phyloP scores from a whole-genome alignment of 2,113 vertebrate genomes.

The Excalfactoria chinensis region DNA sequence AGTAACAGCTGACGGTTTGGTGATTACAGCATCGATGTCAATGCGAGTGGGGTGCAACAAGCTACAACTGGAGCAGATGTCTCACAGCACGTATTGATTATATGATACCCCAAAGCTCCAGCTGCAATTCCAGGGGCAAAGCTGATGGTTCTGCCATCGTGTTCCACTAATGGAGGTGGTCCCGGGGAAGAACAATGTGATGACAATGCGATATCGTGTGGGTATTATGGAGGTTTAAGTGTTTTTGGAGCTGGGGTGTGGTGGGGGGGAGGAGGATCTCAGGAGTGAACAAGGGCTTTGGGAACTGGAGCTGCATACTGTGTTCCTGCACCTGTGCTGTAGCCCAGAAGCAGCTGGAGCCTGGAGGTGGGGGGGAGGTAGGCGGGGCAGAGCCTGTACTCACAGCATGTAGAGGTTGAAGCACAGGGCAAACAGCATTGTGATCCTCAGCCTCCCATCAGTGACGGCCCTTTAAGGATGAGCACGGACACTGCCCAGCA shows the following conservation, averaged over 20 bases:
- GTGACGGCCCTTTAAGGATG: constrained; percentile 60
- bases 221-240: not conserved
- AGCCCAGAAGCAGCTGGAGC: not conserved
- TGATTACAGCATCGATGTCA: not conserved
- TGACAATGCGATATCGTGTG: not conserved
- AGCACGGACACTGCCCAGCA: not conserved
- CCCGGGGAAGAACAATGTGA: not conserved
- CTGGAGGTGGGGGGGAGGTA: not conserved
- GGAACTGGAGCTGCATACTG: not conserved
- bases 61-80: not conserved
- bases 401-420: not conserved
- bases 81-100: not conserved
- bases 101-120: not conserved
- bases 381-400: not conserved
- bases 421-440: not conserved
- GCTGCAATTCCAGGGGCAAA: not conserved
- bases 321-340: not conserved
- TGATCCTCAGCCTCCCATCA: not conserved
- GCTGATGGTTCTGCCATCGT: not conserved
- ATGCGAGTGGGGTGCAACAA: not conserved
- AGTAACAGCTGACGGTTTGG: not conserved
- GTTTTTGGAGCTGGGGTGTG: not conserved
- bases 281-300: not conserved
- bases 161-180: not conserved
- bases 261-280: not conserved